These are phyloP conservation scores for Mercenaria mercenaria DNA, from an alignment of 1,140 invertebrate species.

Conservation along the genomic window DNA sequence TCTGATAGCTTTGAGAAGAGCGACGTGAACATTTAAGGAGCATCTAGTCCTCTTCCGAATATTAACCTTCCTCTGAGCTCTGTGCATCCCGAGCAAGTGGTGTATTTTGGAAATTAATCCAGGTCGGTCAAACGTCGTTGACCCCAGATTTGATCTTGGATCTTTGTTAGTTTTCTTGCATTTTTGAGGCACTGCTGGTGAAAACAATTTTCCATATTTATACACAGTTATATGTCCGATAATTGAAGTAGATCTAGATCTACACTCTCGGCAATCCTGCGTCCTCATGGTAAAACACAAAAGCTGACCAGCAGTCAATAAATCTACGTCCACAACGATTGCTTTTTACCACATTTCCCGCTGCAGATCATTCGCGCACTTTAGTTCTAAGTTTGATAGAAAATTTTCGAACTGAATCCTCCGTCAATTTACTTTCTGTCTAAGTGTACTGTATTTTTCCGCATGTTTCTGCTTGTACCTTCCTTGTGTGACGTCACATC, in stretches of 20 bases:
- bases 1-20: conserved; percentile 33
- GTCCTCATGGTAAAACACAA: too few species aligned
- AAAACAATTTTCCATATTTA: conserved; percentile 33
- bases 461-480: conserved; percentile 19
- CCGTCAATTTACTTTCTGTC: too few species aligned
- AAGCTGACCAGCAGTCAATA: too few species aligned
- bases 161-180: background rate
- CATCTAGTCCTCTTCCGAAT: background rate
- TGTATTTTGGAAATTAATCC: conserved; percentile 56
- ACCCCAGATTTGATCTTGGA: background rate
- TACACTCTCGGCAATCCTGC: too few species aligned
- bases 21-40: background rate
- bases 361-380: too few species aligned
- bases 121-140: conserved; percentile 1
- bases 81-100: conserved; percentile 28
- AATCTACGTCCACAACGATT: too few species aligned
- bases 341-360: too few species aligned
- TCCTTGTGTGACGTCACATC: conserved; percentile 5
- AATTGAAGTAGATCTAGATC: background rate
- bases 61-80: background rate
- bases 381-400: too few species aligned
- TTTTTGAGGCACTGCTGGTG: background rate
- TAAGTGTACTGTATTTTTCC: too few species aligned
- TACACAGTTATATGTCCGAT: conserved; percentile 45
- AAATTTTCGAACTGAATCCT: too few species aligned